Evolutionary conservation across 1,140 invertebrate species (phyloP).

Genomic region (Plectus sambesii): DNA sequence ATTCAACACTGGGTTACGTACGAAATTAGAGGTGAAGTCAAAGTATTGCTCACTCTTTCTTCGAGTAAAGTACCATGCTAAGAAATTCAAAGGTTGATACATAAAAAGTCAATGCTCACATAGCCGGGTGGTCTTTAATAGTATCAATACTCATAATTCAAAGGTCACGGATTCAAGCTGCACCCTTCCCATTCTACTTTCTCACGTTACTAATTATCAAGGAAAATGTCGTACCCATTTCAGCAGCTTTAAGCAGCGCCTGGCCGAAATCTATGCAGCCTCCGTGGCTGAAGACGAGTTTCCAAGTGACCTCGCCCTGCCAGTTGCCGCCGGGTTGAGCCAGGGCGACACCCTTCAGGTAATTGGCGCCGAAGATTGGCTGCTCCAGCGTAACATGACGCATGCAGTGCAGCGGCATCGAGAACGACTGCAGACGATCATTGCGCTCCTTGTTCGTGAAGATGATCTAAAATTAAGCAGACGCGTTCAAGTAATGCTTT

Average conservation of each 20-base stretch:
- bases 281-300: constrained; percentile 81
- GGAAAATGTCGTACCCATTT: constrained; percentile 60
- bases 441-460: constrained; percentile 53
- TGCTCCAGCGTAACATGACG: constrained; percentile 83
- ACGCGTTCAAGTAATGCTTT: constrained; percentile 39
- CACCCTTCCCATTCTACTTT: background rate
- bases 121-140: background rate
- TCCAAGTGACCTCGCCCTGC: constrained; percentile 80
- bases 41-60: no score
- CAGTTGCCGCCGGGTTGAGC: constrained; percentile 86
- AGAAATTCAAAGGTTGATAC: background rate
- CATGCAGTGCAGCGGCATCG: constrained; percentile 79
- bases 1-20: no score
- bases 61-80: no score
- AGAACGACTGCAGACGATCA: constrained; percentile 78
- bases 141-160: constrained; percentile 13
- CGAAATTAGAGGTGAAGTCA: no score
- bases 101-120: constrained; percentile 1
- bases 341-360: constrained; percentile 80
- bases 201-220: constrained; percentile 2
- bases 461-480: constrained; percentile 47
- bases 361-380: constrained; percentile 92
- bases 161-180: background rate
- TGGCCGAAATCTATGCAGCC: constrained; percentile 94
- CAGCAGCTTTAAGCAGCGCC: constrained; percentile 77